Evolutionary conservation across 64 coral and sea anemone species (phyloP).

Genomic region (Porites lutea): DNA sequence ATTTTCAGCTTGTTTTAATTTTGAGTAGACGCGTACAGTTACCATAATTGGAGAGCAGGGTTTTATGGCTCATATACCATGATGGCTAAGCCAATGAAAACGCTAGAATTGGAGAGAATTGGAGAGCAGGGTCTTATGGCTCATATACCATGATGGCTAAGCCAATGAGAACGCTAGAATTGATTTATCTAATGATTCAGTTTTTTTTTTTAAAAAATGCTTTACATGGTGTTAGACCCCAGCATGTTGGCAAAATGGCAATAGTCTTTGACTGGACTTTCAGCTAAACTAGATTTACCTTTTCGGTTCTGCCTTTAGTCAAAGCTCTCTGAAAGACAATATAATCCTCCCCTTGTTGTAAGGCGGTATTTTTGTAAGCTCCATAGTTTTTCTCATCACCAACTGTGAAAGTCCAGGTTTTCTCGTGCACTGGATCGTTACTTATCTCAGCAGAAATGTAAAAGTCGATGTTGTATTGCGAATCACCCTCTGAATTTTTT

Average conservation of each 20-base stretch:
- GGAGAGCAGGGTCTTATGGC: no score
- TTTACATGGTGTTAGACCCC: no score
- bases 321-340: constrained; percentile 31
- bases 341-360: constrained; percentile 18
- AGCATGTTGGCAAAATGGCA: neutral
- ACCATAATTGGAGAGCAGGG: no score
- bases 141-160: no score
- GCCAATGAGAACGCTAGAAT: no score
- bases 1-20: no score
- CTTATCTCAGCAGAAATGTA: constrained; percentile 45
- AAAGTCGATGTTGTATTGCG: neutral
- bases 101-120: no score
- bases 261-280: neutral
- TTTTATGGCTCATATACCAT: no score
- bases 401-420: constrained; percentile 14
- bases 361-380: constrained; percentile 4
- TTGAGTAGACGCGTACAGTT: no score
- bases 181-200: no score
- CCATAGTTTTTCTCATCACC: constrained; percentile 26
- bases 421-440: neutral
- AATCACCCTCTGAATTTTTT: neutral
- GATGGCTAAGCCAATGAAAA: no score
- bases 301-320: constrained; percentile 3
- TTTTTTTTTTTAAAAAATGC: no score
- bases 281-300: neutral